Evolutionary conservation across 2,888 invertebrate genomes (phyloP), one percentile per base, ranked within the genome.

Genomic region (Oscheius myriophilus): DNA sequence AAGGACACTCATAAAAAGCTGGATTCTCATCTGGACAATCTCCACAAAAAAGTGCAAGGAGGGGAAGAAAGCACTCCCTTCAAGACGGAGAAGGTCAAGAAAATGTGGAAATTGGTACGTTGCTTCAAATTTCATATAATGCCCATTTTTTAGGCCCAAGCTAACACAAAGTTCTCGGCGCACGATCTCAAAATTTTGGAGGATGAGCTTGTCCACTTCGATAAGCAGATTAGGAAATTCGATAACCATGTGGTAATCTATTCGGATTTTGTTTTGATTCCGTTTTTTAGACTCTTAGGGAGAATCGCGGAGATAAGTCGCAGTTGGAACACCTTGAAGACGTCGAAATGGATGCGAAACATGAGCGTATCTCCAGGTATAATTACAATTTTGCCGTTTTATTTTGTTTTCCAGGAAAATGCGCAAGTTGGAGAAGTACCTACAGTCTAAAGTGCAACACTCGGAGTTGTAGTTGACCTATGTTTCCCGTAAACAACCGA

Each of bases 51-150:
- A 39, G 70, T 76, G 1, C 71, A 67, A 1, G 65, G 63, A 25
- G 72, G 71, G 49, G 58, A 74, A 16, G 58, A 65, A 42, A 64
- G 33, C n/a, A 26, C 76, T 4, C 81, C 82, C 21, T 84, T 84
- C 67, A 67, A 71, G 59, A 78, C 77, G 67, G 68, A 69, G 18
- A 79, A 79, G 55, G 82, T 82, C 25, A 79, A 78, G 58, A 54
- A 75, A 39, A 70, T 83, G 26, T 84, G 84, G 84, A 76, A 76
- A 46, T 67, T 79, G 72, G 82, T 82, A 49, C n/a, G n/a, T n/a
- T n/a, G n/a, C n/a, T n/a, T n/a, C n/a, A n/a, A n/a, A 59, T 52
- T 21, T 21, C 12, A 16, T 45, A 57, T 39, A 33, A 4, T 43
- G 23, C 4, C 12, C 21, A 53, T 11, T 7, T 57, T 68, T 51